Base-by-base conservation (phyloP, 2,888 invertebrate genomes). In the Chrysomela aeneicollis region DNA sequence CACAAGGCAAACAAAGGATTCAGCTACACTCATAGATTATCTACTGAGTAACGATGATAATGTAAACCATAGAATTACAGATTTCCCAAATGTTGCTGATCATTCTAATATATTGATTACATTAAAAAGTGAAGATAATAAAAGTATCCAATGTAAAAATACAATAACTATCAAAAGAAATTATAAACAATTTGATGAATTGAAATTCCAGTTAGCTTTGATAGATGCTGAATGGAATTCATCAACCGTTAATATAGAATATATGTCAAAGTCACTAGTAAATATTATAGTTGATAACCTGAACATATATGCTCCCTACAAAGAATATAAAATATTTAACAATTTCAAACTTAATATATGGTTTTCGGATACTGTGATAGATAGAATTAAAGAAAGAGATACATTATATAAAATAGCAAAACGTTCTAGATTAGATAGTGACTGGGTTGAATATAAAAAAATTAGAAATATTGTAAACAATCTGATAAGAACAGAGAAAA, bases 251-350 rank as follows among this genome's bases (percentile, higher is more conserved):
- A 17, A 42, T 42, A 17, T 15, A 42, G 42, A 42, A 10, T 17
- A 10, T 42, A 42, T 42, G 42, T 42, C 17, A 2, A 42, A 12
- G 49, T 49, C 49, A 15, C 18, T 49, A 17, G 18, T 49, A 17
- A 49, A 49, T 12, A 49, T 49, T 49, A 49, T 49, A 15, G 49
- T 49, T 49, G 49, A 49, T 49, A 49, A 49, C 49, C 49, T 49
- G 9, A 49, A 15, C 10, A 18, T 49, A 26, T 26, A 26, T 42
- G 42, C 10, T 42, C 10, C 42, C 42, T 49, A 15, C 49, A 49
- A 49, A 49, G 18, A 49, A 8, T 17, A 49, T 17, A 49, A 49
- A 49, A 49, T 49, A 49, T 49, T 49, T 49, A 49, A 49, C 49
- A 49, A 49, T 17, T 49, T 18, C 49, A 49, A 49, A 49, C 18